phyloP scores from a whole-genome alignment of 2,113 vertebrate species.

The Phylloscopus trochiloides region DNA sequence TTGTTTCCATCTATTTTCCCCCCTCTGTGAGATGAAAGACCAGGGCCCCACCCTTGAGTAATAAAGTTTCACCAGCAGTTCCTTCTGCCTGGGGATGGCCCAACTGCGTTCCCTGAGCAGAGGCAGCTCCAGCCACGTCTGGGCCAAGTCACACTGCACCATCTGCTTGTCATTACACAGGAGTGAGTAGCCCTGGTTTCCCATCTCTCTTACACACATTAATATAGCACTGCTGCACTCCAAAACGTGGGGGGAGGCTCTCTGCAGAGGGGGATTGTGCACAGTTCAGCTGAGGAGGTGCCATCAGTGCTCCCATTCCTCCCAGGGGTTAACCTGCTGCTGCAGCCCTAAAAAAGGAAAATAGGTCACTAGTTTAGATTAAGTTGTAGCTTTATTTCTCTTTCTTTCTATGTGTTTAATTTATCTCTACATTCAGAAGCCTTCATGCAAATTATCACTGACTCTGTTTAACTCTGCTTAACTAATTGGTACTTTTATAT shows the following conservation, averaged over 20 bases:
- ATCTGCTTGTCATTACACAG: background rate
- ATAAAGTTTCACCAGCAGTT: background rate
- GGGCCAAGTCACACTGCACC: background rate
- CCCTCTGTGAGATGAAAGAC: background rate
- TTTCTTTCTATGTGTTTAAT: background rate
- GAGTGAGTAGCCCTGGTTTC: background rate
- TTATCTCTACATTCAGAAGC: background rate
- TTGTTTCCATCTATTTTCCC: background rate
- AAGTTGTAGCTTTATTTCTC: background rate
- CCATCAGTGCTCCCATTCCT: rapidly evolving
- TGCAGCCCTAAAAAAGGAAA: background rate
- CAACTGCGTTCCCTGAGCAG: rapidly evolving
- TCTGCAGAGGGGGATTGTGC: rapidly evolving
- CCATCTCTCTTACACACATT: background rate
- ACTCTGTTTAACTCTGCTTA: conserved; percentile 23
- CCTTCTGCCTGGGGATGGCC: background rate
- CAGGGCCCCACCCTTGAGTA: background rate
- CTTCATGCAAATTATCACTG: conserved; percentile 3
- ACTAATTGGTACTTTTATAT: conserved; percentile 43
- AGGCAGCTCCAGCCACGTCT: background rate
- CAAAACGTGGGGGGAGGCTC: background rate
- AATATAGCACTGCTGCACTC: background rate
- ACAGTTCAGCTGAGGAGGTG: rapidly evolving
- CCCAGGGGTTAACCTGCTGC: background rate
- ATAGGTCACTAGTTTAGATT: background rate